These are phyloP conservation scores for Enteromius radiatus DNA, from an alignment of 2,797 vertebrate species.

Conservation along the genomic window DNA sequence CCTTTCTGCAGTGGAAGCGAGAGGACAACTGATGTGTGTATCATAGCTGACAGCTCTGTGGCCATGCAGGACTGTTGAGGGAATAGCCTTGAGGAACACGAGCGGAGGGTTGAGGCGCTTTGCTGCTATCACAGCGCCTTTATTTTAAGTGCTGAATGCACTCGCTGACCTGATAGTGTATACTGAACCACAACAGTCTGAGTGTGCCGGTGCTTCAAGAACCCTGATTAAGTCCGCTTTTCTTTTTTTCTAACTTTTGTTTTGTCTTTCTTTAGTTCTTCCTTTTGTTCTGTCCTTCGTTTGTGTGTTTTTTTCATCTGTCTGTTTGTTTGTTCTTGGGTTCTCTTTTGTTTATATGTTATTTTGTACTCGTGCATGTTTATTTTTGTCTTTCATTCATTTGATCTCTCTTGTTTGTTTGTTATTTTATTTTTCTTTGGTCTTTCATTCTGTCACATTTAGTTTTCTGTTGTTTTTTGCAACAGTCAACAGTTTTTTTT, in stretches of 20 bases:
- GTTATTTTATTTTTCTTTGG: background rate
- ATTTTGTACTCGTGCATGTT: background rate
- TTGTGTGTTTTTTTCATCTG: background rate
- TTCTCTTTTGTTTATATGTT: background rate
- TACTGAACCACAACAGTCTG: background rate
- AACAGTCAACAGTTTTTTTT: too few relatives aligned
- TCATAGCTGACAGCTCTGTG: conserved; percentile 34
- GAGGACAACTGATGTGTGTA: conserved; percentile 36
- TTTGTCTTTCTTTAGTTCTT: background rate
- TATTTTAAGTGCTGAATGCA: conserved; percentile 38
- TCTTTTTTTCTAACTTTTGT: background rate
- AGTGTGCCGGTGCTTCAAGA: background rate
- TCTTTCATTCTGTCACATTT: background rate
- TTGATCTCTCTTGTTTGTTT: background rate
- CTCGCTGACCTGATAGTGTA: conserved; percentile 31
- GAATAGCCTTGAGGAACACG: conserved; percentile 36
- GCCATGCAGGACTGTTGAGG: conserved; percentile 5
- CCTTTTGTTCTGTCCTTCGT: background rate
- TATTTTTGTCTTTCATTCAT: background rate
- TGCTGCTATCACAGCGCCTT: conserved; percentile 30
- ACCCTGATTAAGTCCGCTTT: background rate
- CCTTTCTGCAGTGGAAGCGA: conserved; percentile 14
- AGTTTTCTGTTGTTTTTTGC: background rate
- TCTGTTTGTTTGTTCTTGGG: background rate
- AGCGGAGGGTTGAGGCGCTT: background rate